Conservation (phyloP, 2,888 invertebrate genomes). For the Scaeva pyrastri region DNA sequence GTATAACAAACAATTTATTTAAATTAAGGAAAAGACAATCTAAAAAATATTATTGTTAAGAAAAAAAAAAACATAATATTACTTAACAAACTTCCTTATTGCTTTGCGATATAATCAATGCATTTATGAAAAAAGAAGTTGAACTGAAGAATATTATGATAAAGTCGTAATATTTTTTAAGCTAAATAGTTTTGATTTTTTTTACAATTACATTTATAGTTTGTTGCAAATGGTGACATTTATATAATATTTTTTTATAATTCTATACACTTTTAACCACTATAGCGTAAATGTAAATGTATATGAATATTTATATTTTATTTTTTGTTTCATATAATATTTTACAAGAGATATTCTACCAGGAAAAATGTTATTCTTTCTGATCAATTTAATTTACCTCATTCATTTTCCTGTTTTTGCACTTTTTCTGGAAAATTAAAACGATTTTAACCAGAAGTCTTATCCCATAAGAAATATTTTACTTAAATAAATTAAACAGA, state of each 20-base stretch:
- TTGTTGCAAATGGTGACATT: conserved; percentile 60
- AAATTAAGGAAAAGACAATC: background rate
- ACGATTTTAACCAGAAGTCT: background rate
- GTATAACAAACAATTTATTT: conserved; percentile 23
- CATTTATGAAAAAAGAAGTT: background rate
- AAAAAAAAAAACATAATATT: background rate
- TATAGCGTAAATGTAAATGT: conserved; percentile 42
- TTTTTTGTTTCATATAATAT: conserved; percentile 39
- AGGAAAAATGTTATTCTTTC: conserved; percentile 27
- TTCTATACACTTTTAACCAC: conserved; percentile 52
- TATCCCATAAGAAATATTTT: background rate
- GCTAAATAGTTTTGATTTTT: conserved; percentile 51
- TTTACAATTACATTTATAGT: conserved; percentile 45
- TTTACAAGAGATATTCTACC: conserved; percentile 55
- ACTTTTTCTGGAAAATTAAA: background rate
- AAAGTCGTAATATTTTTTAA: conserved; percentile 58
- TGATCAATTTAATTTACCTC: conserved; percentile 2
- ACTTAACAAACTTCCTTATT: conserved; percentile 37
- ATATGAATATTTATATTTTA: conserved; percentile 37
- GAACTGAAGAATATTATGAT: conserved; percentile 25
- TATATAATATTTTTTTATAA: conserved; percentile 45
- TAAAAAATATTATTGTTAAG: background rate
- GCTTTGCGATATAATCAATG: conserved; percentile 25
- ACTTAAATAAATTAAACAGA: conserved; percentile 6
- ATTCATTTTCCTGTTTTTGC: conserved; percentile 6